phyloP scores from a whole-genome alignment of 2,888 invertebrate genomes.

The Netelia melanura region DNA sequence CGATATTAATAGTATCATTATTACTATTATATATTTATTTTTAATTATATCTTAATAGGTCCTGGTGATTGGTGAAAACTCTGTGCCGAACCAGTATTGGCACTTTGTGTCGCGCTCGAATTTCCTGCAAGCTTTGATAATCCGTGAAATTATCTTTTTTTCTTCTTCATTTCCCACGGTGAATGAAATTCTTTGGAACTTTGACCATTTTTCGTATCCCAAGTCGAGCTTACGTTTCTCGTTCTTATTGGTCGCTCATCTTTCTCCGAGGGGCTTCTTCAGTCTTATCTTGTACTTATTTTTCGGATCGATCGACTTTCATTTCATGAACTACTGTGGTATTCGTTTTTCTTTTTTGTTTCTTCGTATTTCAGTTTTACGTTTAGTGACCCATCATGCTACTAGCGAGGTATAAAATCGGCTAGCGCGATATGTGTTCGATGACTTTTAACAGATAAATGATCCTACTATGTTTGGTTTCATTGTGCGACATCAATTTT shows the following conservation, averaged over 20 bases:
- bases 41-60: constrained; percentile 55
- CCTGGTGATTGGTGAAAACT: constrained; percentile 54
- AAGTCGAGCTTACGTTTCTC: constrained; percentile 52
- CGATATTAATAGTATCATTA: constrained; percentile 15
- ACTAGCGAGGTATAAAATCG: constrained; percentile 69
- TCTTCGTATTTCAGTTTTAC: constrained; percentile 19
- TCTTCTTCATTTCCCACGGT: constrained; percentile 4
- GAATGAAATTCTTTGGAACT: constrained; percentile 35
- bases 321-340: constrained; percentile 45
- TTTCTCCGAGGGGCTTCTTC: constrained; percentile 65
- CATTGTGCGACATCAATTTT: constrained; percentile 53
- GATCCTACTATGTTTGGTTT: constrained; percentile 47
- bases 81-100: constrained; percentile 66
- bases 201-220: constrained; percentile 42
- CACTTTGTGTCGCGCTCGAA: constrained; percentile 58
- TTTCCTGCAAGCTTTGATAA: constrained; percentile 54
- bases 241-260: constrained; percentile 18
- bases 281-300: constrained; percentile 77
- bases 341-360: constrained; percentile 13
- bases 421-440: constrained; percentile 73
- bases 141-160: constrained; percentile 39
- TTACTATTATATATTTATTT: constrained; percentile 18
- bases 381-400: constrained; percentile 32
- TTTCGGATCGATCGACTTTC: constrained; percentile 63
- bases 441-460: constrained; percentile 63